These are phyloP conservation scores for Macrosoma leucophasiata DNA, from an alignment of 2,888 invertebrate genomes.

Conservation along the genomic window DNA sequence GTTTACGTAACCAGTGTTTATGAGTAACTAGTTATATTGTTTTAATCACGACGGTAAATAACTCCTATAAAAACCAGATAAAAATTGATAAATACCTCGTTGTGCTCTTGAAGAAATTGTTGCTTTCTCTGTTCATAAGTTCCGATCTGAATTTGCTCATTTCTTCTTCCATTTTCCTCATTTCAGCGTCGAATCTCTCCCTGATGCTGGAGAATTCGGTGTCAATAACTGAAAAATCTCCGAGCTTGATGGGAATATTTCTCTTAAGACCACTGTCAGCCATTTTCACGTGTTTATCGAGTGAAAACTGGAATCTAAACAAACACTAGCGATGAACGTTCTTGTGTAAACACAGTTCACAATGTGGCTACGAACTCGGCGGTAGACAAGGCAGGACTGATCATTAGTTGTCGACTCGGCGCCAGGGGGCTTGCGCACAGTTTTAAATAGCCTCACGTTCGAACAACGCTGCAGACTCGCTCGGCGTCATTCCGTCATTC, in stretches of 20 bases:
- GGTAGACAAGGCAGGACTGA: conserved; percentile 71
- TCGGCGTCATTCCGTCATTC: conserved; percentile 64
- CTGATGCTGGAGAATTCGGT: conserved; percentile 97
- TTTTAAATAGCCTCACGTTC: conserved; percentile 75
- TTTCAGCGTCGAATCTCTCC: conserved; percentile 96
- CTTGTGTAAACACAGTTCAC: conserved; percentile 67
- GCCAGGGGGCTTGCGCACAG: conserved; percentile 74
- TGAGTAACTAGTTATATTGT: conserved; percentile 9
- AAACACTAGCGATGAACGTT: conserved; percentile 62
- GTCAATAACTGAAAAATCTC: conserved; percentile 96
- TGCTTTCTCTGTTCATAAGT: conserved; percentile 93
- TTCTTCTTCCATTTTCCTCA: conserved; percentile 99
- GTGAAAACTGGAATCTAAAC: conserved; percentile 62
- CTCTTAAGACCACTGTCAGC: conserved; percentile 89
- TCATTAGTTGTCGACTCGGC: conserved; percentile 73
- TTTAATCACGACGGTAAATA: conserved; percentile 1
- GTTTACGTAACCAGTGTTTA: conserved; percentile 25
- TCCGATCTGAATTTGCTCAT: conserved; percentile 96
- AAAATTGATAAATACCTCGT: conserved; percentile 80
- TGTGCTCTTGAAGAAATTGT: conserved; percentile 92
- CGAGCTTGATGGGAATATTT: conserved; percentile 94
- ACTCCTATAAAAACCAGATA: too few relatives aligned
- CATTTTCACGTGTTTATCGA: conserved; percentile 74
- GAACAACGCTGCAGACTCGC: conserved; percentile 51
- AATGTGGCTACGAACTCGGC: conserved; percentile 55